phyloP scores from a whole-genome alignment of 2,888 invertebrate species.

The Marronus borbonicus region DNA sequence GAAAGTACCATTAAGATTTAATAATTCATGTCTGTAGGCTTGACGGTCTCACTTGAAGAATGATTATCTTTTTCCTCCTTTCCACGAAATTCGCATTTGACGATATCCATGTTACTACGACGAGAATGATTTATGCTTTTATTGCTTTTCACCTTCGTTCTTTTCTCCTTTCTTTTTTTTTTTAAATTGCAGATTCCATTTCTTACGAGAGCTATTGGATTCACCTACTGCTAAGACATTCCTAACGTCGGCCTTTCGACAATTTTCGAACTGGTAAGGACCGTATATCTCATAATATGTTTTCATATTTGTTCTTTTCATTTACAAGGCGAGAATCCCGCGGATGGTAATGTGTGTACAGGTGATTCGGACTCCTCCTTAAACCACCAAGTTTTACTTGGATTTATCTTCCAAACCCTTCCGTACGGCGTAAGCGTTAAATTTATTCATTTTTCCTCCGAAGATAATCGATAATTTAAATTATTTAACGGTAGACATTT shows the following conservation, averaged over 20 bases:
- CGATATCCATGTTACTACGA: slow-evolving; percentile 4
- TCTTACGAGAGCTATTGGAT: slow-evolving; percentile 24
- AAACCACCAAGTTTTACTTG: background rate
- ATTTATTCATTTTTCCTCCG: slow-evolving; percentile 13
- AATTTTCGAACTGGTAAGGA: slow-evolving; percentile 40
- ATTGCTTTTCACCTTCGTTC: slow-evolving; percentile 20
- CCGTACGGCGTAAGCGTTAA: background rate
- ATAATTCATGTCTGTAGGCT: slow-evolving; percentile 24
- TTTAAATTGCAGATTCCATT: slow-evolving; percentile 51
- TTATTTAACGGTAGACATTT: slow-evolving; percentile 30
- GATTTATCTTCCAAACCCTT: background rate
- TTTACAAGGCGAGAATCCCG: slow-evolving; percentile 18
- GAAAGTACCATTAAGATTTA: slow-evolving; percentile 50
- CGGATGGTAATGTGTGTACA: slow-evolving; percentile 24
- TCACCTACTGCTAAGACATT: slow-evolving; percentile 27
- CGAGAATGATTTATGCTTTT: slow-evolving; percentile 38
- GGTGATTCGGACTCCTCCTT: slow-evolving; percentile 27
- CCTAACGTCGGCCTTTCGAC: slow-evolving; percentile 26
- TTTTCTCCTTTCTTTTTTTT: slow-evolving; percentile 12
- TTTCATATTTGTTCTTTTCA: slow-evolving; percentile 35
- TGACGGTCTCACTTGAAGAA: background rate
- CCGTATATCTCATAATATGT: background rate
- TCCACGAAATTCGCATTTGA: slow-evolving; percentile 4
- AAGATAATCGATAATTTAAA: slow-evolving; percentile 35
- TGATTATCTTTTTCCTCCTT: slow-evolving; percentile 3